A percentile compares a stretch with the other conserved stretches of the same genome.
Conservation (phyloP, 2,113 vertebrate species). For the Entelurus aequoreus region DNA sequence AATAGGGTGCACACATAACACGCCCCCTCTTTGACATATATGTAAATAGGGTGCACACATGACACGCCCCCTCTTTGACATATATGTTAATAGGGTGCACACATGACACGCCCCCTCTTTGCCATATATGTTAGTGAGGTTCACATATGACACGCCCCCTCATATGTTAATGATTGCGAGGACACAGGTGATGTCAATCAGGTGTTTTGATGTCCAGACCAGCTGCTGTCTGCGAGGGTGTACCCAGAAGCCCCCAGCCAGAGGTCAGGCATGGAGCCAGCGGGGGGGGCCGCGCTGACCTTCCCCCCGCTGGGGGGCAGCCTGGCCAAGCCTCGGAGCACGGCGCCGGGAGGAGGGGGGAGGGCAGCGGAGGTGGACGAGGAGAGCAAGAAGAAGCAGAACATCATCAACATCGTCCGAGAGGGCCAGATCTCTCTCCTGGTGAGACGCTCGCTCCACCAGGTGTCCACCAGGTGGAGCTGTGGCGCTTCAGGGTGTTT, state of each 20-base stretch:
- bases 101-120: background rate
- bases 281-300: conserved; percentile 74
- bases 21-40: too few relatives aligned
- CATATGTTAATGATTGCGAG: background rate
- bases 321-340: conserved; percentile 58
- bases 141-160: background rate
- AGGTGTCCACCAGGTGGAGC: too few relatives aligned
- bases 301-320: conserved; percentile 67
- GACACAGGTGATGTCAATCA: too few relatives aligned
- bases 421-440: conserved; percentile 94
- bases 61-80: too few relatives aligned
- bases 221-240: conserved; percentile 73
- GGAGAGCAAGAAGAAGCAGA: conserved; percentile 85
- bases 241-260: conserved; percentile 73
- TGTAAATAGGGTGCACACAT: too few relatives aligned
- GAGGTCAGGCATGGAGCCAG: conserved; percentile 64
- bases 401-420: conserved; percentile 93
- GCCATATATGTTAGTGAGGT: too few relatives aligned
- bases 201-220: conserved; percentile 56
- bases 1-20: too few relatives aligned
- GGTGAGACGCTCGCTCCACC: conserved; percentile 68
- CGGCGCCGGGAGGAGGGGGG: conserved; percentile 45
- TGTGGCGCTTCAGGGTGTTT: background rate
- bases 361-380: conserved; percentile 72
- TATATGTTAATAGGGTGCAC: too few relatives aligned